Evolutionary conservation across 2,888 invertebrate species (phyloP).

Genomic region (Clunio marinus): DNA sequence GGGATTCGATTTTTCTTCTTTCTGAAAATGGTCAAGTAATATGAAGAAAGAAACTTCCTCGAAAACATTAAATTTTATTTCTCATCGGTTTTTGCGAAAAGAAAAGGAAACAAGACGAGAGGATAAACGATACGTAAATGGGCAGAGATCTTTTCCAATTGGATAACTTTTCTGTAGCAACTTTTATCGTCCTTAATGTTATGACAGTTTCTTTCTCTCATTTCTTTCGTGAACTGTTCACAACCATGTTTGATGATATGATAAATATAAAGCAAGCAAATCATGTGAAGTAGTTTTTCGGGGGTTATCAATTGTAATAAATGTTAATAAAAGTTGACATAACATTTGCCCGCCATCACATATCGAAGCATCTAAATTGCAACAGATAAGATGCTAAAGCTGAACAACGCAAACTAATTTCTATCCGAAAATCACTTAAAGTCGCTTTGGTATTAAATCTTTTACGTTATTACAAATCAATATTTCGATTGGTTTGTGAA

Average conservation of each 20-base stretch:
- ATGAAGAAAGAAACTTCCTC: not conserved
- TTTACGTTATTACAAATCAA: not conserved
- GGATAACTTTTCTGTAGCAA: constrained; percentile 30
- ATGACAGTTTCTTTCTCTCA: constrained; percentile 15
- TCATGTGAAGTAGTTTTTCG: constrained; percentile 3
- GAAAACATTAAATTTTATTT: constrained; percentile 36
- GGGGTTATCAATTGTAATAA: constrained; percentile 34
- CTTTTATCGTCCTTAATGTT: constrained; percentile 23
- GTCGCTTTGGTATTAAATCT: not conserved
- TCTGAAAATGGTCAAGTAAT: not conserved
- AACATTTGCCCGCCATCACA: constrained; percentile 15
- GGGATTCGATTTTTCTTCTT: not conserved
- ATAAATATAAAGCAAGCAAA: too few relatives aligned
- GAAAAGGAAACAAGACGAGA: not conserved
- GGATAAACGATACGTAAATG: constrained; percentile 9
- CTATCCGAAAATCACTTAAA: not conserved
- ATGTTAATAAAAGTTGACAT: constrained; percentile 38
- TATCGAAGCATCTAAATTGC: constrained; percentile 18
- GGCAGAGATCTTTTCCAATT: constrained; percentile 36
- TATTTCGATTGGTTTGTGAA: not conserved
- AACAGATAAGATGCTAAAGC: constrained; percentile 25
- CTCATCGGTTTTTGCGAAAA: not conserved
- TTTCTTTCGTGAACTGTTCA: not conserved
- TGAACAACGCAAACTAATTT: constrained; percentile 6
- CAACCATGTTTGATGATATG: not conserved